A percentile compares a stretch with the other conserved stretches of the same genome.
phyloP scores from a whole-genome alignment of 2,888 invertebrate species.

The Anorthoa munda region DNA sequence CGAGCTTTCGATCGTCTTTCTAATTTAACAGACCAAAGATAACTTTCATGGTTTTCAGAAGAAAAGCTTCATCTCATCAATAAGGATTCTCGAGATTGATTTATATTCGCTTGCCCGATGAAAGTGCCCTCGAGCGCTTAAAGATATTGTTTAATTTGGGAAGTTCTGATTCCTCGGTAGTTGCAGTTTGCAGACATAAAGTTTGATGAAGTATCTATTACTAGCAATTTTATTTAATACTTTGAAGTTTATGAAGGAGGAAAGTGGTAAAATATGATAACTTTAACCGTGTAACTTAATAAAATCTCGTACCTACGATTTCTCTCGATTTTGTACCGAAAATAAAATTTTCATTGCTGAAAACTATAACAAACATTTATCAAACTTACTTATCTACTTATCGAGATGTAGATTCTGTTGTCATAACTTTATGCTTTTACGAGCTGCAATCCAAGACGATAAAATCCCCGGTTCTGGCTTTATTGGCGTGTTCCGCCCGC shows the following conservation, averaged over 20 bases:
- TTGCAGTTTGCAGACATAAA: slow-evolving; percentile 34
- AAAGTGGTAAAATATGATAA: background rate
- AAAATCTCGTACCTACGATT: background rate
- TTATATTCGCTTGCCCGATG: slow-evolving; percentile 62
- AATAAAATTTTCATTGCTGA: background rate
- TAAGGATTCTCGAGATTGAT: slow-evolving; percentile 81
- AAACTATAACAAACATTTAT: background rate
- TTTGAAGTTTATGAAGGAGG: background rate
- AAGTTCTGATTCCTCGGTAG: slow-evolving; percentile 34
- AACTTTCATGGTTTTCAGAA: slow-evolving; percentile 69
- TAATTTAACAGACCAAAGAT: slow-evolving; percentile 80
- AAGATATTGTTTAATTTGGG: slow-evolving; percentile 42
- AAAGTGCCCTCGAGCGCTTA: slow-evolving; percentile 40
- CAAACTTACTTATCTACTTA: background rate
- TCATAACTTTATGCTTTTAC: slow-evolving; percentile 32
- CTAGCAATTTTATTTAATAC: slow-evolving; percentile 17
- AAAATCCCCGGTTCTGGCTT: slow-evolving; percentile 28
- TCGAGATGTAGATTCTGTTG: slow-evolving; percentile 17
- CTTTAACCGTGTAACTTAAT: background rate
- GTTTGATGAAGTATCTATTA: slow-evolving; percentile 25
- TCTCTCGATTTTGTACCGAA: background rate
- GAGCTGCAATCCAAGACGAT: slow-evolving; percentile 38
- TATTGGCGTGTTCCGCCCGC: slow-evolving; percentile 32
- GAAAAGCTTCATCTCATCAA: slow-evolving; percentile 79
- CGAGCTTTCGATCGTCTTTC: slow-evolving; percentile 79